Percentiles rank a stretch among this genome's conserved stretches.
These are phyloP conservation scores for Meloidogyne floridensis DNA, from an alignment of 1,140 invertebrate species.

Conservation along the genomic window DNA sequence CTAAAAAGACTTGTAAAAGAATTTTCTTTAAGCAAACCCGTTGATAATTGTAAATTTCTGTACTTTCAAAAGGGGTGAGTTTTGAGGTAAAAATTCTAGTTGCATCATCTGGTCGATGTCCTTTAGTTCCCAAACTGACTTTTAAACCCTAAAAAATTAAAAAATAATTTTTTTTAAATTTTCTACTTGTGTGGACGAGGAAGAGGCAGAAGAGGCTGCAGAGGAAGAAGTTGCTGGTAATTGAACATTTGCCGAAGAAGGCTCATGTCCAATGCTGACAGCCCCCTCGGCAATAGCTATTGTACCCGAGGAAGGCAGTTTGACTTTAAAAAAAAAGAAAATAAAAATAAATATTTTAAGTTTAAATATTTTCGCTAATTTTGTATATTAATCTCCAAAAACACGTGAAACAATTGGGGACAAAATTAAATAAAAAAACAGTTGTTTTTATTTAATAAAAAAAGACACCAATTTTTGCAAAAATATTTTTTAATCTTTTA, in stretches of 20 bases:
- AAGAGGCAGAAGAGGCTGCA: conserved; percentile 26
- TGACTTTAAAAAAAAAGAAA: not conserved
- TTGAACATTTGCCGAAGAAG: conserved; percentile 5
- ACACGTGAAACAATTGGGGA: not conserved
- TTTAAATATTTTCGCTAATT: too few species aligned
- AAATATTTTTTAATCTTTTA: not conserved
- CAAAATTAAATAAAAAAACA: not conserved
- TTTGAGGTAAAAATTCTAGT: conserved; percentile 61
- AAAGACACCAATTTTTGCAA: not conserved
- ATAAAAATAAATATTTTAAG: conserved; percentile 11
- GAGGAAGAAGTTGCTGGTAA: conserved; percentile 24
- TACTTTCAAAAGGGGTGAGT: conserved; percentile 60
- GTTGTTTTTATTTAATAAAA: not conserved
- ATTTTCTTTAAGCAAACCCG: conserved; percentile 31
- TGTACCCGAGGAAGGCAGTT: conserved; percentile 21
- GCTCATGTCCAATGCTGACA: conserved; percentile 16
- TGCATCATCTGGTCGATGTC: conserved; percentile 63
- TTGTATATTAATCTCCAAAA: too few species aligned
- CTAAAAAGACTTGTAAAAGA: conserved; percentile 10
- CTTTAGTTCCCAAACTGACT: conserved; percentile 45
- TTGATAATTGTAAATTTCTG: conserved; percentile 64
- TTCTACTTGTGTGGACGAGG: conserved; percentile 21
- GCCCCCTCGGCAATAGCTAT: conserved; percentile 22
- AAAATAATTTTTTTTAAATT: conserved; percentile 2
- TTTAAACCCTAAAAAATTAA: conserved; percentile 17